These are phyloP conservation scores for Ophion slaviceki DNA, from an alignment of 2,888 invertebrate genomes.

Conservation along the genomic window DNA sequence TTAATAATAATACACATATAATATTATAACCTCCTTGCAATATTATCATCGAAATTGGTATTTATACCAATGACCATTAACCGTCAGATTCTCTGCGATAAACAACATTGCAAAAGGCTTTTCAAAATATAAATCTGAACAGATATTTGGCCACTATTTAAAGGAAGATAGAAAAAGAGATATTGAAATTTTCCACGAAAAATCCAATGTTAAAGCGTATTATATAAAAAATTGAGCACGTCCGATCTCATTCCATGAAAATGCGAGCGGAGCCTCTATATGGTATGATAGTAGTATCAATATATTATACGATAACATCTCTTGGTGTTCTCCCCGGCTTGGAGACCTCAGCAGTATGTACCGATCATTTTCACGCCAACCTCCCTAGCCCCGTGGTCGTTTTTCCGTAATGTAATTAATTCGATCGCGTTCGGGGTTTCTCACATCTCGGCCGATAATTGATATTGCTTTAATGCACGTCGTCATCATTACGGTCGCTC, in stretches of 20 bases:
- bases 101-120: too few relatives aligned
- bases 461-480: constrained; percentile 68
- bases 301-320: constrained; percentile 25
- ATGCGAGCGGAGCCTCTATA: background rate
- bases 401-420: constrained; percentile 69
- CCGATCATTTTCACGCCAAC: constrained; percentile 21
- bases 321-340: constrained; percentile 27
- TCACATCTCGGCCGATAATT: constrained; percentile 66
- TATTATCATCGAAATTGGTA: too few relatives aligned
- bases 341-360: constrained; percentile 24
- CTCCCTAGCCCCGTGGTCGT: constrained; percentile 40
- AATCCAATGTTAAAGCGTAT: background rate
- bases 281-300: background rate
- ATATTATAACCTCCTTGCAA: too few relatives aligned
- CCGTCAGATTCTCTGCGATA: too few relatives aligned
- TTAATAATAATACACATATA: too few relatives aligned
- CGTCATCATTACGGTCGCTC: constrained; percentile 61
- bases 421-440: constrained; percentile 63
- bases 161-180: too few relatives aligned
- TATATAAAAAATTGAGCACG: background rate
- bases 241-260: constrained; percentile 16
- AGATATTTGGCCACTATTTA: too few relatives aligned
- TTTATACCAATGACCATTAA: too few relatives aligned
- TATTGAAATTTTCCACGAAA: background rate
- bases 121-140: too few relatives aligned